Evolutionary conservation across 2,888 invertebrate species (phyloP).

Genomic region (Hypomecis atomaria): DNA sequence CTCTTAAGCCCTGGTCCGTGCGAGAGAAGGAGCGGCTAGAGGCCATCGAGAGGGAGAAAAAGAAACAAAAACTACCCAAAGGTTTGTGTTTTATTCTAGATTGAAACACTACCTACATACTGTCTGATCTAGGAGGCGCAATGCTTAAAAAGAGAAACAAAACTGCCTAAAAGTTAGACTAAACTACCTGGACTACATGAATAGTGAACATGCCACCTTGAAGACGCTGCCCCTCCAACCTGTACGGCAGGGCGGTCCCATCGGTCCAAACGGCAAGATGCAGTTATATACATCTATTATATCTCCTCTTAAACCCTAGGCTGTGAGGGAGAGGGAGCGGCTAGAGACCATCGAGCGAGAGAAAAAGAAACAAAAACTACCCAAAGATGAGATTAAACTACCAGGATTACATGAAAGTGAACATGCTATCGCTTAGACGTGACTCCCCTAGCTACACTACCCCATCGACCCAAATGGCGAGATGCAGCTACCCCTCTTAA

Average conservation of each 20-base stretch:
- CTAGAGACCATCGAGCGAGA: slow-evolving; percentile 59
- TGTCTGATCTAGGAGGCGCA: too few species aligned
- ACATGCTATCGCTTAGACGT: slow-evolving; percentile 72
- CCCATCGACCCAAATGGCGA: slow-evolving; percentile 80
- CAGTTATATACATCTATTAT: too few species aligned
- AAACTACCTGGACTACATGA: too few species aligned
- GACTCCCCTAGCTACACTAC: slow-evolving; percentile 63
- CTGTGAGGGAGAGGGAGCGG: slow-evolving; percentile 72
- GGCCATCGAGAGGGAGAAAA: slow-evolving; percentile 62
- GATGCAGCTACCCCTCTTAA: slow-evolving; percentile 83
- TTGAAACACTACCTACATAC: too few species aligned
- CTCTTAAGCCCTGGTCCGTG: slow-evolving; percentile 73
- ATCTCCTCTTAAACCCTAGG: slow-evolving; percentile 81
- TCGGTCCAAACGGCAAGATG: slow-evolving; percentile 80
- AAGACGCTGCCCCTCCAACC: slow-evolving; percentile 57
- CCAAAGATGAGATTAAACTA: too few species aligned
- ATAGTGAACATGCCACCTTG: slow-evolving; percentile 73
- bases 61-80: slow-evolving; percentile 65
- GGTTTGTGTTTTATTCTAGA: too few species aligned
- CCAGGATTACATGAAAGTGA: slow-evolving; percentile 62
- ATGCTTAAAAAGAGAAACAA: slow-evolving; percentile 65
- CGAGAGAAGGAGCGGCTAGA: slow-evolving; percentile 70
- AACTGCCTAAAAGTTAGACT: too few species aligned
- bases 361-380: slow-evolving; percentile 64
- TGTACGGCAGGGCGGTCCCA: slow-evolving; percentile 73